Conservation (phyloP, 1,140 invertebrate genomes). For the Drosophila bocqueti region DNA sequence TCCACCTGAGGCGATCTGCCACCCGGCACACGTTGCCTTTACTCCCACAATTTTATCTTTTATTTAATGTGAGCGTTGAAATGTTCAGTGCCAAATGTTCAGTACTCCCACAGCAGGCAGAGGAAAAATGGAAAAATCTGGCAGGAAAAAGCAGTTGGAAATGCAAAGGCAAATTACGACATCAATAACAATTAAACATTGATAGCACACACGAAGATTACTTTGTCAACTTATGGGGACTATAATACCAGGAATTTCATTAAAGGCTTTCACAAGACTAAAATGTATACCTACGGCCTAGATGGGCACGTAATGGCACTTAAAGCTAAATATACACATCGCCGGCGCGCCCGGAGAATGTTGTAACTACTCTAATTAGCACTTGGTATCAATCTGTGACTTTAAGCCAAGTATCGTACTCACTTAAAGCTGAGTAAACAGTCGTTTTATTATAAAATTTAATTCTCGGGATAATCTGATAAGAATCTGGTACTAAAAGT, state of each 20-base stretch:
- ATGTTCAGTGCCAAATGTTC: slow-evolving; percentile 44
- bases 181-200: slow-evolving; percentile 32
- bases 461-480: too few species aligned
- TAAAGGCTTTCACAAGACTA: slow-evolving; percentile 5
- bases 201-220: background rate
- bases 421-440: background rate
- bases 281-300: background rate
- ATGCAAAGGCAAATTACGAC: slow-evolving; percentile 38
- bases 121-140: slow-evolving; percentile 26
- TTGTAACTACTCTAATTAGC: slow-evolving; percentile 2
- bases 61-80: slow-evolving; percentile 51
- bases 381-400: background rate
- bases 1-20: slow-evolving; percentile 22
- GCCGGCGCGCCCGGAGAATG: background rate
- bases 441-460: background rate
- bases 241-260: slow-evolving; percentile 11
- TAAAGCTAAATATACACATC: slow-evolving; percentile 3
- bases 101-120: slow-evolving; percentile 10
- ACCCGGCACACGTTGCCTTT: slow-evolving; percentile 21
- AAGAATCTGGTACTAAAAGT: background rate
- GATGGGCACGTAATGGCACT: slow-evolving; percentile 4
- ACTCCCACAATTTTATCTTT: slow-evolving; percentile 22
- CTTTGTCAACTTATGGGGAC: slow-evolving; percentile 11
- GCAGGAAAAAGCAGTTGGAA: slow-evolving; percentile 22
- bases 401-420: background rate